These are phyloP conservation scores for Crepidodera aurea DNA, from an alignment of 2,888 invertebrate genomes.

Conservation along the genomic window DNA sequence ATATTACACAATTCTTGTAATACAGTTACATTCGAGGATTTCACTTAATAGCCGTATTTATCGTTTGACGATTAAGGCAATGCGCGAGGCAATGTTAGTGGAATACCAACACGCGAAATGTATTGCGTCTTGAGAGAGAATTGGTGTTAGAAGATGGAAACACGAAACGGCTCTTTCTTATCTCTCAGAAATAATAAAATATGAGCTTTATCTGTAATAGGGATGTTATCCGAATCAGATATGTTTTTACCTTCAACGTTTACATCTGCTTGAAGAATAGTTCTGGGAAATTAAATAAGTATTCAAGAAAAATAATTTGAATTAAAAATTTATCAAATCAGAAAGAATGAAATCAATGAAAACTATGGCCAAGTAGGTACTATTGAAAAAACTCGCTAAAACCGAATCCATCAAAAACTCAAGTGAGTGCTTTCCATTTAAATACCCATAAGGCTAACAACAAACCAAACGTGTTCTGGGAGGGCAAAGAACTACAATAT, in stretches of 20 bases:
- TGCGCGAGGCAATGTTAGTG: constrained; percentile 27
- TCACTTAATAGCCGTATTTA: constrained; percentile 32
- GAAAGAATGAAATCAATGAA: too few species aligned
- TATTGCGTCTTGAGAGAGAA: constrained; percentile 35
- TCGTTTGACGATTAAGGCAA: constrained; percentile 28
- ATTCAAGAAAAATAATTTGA: too few species aligned
- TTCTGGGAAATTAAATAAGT: too few species aligned
- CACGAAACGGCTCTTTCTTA: constrained; percentile 33
- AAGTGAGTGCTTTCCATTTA: too few species aligned
- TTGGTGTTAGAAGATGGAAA: constrained; percentile 36
- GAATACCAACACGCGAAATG: constrained; percentile 39
- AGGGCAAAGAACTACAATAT: too few species aligned
- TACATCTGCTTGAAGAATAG: too few species aligned
- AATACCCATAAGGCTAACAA: too few species aligned
- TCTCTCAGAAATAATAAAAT: constrained; percentile 26
- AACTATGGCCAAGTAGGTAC: too few species aligned
- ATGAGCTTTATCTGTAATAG: constrained; percentile 11
- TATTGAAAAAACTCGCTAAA: too few species aligned
- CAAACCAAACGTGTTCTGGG: too few species aligned
- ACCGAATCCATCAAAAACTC: too few species aligned
- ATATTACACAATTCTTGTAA: constrained; percentile 23
- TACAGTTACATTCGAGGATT: constrained; percentile 30
- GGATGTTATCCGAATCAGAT: neutral
- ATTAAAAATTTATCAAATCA: too few species aligned
- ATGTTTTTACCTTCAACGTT: neutral